Percentiles rank a stretch among this genome's conserved stretches.
phyloP scores from a whole-genome alignment of 2,888 invertebrate species.

The Thymelicus lineola region DNA sequence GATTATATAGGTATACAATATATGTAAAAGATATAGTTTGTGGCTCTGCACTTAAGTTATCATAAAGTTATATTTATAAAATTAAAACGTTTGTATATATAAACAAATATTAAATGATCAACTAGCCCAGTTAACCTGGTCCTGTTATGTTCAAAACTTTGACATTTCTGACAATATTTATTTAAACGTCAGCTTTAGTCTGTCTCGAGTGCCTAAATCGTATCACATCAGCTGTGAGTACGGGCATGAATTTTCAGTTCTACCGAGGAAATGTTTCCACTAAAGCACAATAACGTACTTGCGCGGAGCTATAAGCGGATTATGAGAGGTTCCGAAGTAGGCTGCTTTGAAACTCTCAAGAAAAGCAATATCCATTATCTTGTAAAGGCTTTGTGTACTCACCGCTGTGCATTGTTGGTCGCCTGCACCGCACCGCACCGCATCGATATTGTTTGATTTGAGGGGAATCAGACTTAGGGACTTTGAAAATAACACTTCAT shows the following conservation, averaged over 20 bases:
- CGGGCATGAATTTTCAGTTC: constrained; percentile 44
- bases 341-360: constrained; percentile 82
- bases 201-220: constrained; percentile 25
- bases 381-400: constrained; percentile 72
- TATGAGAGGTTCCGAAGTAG: constrained; percentile 81
- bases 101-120: too few relatives aligned
- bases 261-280: constrained; percentile 71
- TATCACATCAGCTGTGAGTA: constrained; percentile 32
- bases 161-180: background rate
- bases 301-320: constrained; percentile 78
- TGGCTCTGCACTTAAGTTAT: too few relatives aligned
- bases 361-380: constrained; percentile 84
- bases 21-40: too few relatives aligned
- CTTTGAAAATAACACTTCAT: background rate
- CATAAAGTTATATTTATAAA: too few relatives aligned
- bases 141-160: background rate
- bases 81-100: too few relatives aligned
- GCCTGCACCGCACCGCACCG: constrained; percentile 45
- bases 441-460: constrained; percentile 32
- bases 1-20: too few relatives aligned
- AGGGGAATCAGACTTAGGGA: constrained; percentile 45
- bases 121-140: too few relatives aligned
- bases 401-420: constrained; percentile 69
- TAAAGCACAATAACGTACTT: constrained; percentile 77
- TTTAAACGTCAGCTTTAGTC: constrained; percentile 25